These are phyloP conservation scores for Rhipidura dahli DNA, from an alignment of 2,113 vertebrate species.

Conservation along the genomic window DNA sequence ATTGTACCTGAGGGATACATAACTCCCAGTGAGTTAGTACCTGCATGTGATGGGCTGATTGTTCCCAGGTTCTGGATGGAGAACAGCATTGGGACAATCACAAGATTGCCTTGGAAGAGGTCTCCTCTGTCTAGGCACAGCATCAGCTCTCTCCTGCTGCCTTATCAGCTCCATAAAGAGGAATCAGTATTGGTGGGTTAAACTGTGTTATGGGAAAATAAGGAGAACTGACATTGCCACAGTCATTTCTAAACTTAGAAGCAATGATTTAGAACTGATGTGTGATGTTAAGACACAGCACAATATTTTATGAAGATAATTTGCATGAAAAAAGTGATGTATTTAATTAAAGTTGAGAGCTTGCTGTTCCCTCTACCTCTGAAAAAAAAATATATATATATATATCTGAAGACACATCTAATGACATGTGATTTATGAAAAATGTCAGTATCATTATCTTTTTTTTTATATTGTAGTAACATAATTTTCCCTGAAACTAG, in stretches of 20 bases:
- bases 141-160: background rate
- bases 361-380: background rate
- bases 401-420: background rate
- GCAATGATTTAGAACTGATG: background rate
- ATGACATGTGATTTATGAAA: background rate
- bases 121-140: background rate
- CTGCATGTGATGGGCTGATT: rapidly evolving
- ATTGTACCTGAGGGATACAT: background rate
- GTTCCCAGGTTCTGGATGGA: background rate
- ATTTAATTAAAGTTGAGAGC: background rate
- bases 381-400: background rate
- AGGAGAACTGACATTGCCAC: background rate
- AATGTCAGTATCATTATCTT: background rate
- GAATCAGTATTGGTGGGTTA: background rate
- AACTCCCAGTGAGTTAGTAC: background rate
- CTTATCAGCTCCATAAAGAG: background rate
- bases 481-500: background rate
- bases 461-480: background rate
- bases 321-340: background rate
- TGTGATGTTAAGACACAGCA: background rate
- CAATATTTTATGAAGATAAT: background rate
- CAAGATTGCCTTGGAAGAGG: too few relatives aligned
- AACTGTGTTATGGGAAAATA: background rate
- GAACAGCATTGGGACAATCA: background rate
- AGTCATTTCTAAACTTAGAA: background rate